Base-by-base conservation (phyloP, 2,113 vertebrate genomes). In the Uria lomvia region DNA sequence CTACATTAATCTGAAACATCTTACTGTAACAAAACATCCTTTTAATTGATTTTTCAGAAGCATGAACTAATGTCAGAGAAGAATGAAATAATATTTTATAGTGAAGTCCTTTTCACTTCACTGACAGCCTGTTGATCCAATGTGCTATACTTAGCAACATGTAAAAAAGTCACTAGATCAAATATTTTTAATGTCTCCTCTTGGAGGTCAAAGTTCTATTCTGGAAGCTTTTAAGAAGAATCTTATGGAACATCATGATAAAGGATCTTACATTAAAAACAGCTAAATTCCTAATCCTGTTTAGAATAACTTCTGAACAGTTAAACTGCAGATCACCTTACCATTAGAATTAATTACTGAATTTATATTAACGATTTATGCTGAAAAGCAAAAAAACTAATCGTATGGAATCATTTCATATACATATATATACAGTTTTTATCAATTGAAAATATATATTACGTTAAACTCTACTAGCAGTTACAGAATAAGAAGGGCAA, bases 381-480 rank as follows among this genome's bases (percentile, higher is more conserved):
- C 45, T 66, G 52, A 96, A 92, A 16, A 92, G 53, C 32, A 96
- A 93, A 95, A 96, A 93, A 86, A 7, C 50, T 12, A 93, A 88
- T 63, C 76, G 45, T 72, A 55, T 47, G 58, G 52, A 95, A 96
- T 73, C 1, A 75, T 78, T 97, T 95, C 40, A 76, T 30, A 92
- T 40, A 83, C 34, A 82, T 42, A 68, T 43, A 68, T 3, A 75
- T 19, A 88, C 36, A 91, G 84, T 84, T 94, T 93, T 93, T 93
- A 96, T 96, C 84, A 97, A 49, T 2, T 81, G 84, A 96, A 97
- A 95, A 71, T 55, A 91, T 67, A 23, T 50, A 94, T 74, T 77
- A 89, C n/a, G 63, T 95, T 97, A 97, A 97, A 96, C 47, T 92
- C 65, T 95, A 78, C 38, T 49, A 89, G 86, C 84, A 96, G 83